Base-by-base conservation (phyloP, 2,113 vertebrate genomes). In the Tor tambroides region DNA sequence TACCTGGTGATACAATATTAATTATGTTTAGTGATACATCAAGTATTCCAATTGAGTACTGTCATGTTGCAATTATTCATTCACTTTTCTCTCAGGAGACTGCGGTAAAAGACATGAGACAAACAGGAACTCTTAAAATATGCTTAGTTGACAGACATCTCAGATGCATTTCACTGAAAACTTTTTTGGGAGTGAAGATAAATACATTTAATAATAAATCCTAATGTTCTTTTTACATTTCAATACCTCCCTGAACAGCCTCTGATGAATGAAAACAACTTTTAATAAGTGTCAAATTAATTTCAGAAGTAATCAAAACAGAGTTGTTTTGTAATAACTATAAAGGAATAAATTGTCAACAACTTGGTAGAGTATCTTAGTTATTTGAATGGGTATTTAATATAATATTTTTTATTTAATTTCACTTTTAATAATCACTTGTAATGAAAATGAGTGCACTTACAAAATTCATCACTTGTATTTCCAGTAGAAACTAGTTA, bases 1-100 rank as follows among this genome's bases (percentile, higher is more conserved):
- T 74, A 84, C 32, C 23, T 74, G 67, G 41, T 0, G 5, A 41
- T 72, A 84, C 41, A 4, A 71, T 72, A 81, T 81, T 65, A 80
- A 80, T 80, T 81, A 81, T 41, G 21, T 74, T 35, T 41, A 74
- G 80, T 28, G 41, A 46, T 67, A 72, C 67, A 74, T 74, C 49
- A 74, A 59, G 21, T 10, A 38, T 74, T 84, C 30, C 4, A 9
- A 14, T 10, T 54, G 21, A 84, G 12, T 32, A 46, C 23, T 81
- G 63, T 32, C 30, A 14, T 35, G 10, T 12, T 38, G 46, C 17
- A 84, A 84, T 72, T 84, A 71, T 72, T 72, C 12, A 26, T 63
- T 65, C 41, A 6, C 63, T 51, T 71, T 41, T 49, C 26, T 49
- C 81, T 35, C 15, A 17, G 35, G 59, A 80, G 30, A 63, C 23